Evolutionary conservation across 2,888 invertebrate species (phyloP).

Genomic region (Formica aserva): DNA sequence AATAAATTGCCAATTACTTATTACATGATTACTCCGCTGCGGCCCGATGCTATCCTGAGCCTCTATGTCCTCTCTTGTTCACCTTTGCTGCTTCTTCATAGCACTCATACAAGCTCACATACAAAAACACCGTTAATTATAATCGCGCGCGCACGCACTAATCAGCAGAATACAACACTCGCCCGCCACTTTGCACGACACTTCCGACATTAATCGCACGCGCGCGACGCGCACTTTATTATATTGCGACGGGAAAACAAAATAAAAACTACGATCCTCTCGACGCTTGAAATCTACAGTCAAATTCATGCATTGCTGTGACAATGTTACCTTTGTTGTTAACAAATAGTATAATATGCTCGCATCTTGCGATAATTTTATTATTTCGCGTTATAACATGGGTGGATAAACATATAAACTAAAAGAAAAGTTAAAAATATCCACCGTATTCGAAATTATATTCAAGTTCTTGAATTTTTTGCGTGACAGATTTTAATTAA

Average conservation of each 20-base stretch:
- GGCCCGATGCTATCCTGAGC: not conserved
- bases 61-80: not conserved
- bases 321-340: not conserved
- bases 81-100: not conserved
- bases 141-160: not conserved
- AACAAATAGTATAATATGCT: not conserved
- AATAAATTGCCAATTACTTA: not conserved
- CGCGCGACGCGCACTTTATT: constrained; percentile 5
- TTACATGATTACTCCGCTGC: not conserved
- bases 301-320: not conserved
- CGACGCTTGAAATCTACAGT: not conserved
- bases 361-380: not conserved
- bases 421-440: not conserved
- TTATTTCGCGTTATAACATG: not conserved
- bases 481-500: not conserved
- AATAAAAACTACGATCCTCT: not conserved
- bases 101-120: not conserved
- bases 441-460: not conserved
- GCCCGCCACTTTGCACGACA: not conserved
- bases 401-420: not conserved
- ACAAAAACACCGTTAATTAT: not conserved
- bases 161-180: constrained; percentile 1
- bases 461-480: not conserved
- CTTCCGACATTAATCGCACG: not conserved
- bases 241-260: not conserved